A percentile compares a stretch with the other conserved stretches of the same genome.
phyloP scores from a whole-genome alignment of 2,888 invertebrate genomes.

The Amphipyra berbera region DNA sequence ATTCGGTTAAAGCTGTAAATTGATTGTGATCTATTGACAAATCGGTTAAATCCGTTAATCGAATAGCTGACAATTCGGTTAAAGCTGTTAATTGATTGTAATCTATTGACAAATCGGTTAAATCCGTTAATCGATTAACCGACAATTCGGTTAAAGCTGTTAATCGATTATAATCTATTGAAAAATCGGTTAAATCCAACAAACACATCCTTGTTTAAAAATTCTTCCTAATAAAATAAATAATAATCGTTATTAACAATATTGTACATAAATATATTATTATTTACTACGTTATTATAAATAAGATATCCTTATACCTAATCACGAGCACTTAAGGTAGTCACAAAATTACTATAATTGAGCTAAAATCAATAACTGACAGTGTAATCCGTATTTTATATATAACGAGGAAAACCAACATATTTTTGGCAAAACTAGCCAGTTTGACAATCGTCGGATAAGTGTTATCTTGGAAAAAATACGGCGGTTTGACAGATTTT shows the following conservation, averaged over 20 bases:
- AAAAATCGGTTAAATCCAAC: not conserved
- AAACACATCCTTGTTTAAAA: too few species aligned
- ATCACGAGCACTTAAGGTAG: slow-evolving; percentile 35
- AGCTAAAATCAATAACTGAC: too few species aligned
- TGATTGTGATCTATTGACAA: not conserved
- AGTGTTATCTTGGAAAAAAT: too few species aligned
- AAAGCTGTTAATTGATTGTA: too few species aligned
- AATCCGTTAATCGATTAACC: not conserved
- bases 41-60: not conserved
- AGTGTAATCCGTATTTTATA: too few species aligned
- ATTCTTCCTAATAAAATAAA: not conserved
- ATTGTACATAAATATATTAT: not conserved
- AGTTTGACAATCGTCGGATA: too few species aligned
- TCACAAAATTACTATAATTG: slow-evolving; percentile 3
- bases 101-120: not conserved
- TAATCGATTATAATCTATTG: not conserved
- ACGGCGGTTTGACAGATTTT: too few species aligned
- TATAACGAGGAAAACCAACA: too few species aligned
- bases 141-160: not conserved
- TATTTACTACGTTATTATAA: slow-evolving; percentile 5
- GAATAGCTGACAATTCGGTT: too few species aligned
- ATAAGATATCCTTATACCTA: slow-evolving; percentile 40
- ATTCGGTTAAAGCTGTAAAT: too few species aligned
- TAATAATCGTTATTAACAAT: not conserved
- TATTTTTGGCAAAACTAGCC: too few species aligned